A percentile compares a stretch with the other conserved stretches of the same genome.
phyloP scores from a whole-genome alignment of 2,113 vertebrate species.

The Microtus pennsylvanicus region DNA sequence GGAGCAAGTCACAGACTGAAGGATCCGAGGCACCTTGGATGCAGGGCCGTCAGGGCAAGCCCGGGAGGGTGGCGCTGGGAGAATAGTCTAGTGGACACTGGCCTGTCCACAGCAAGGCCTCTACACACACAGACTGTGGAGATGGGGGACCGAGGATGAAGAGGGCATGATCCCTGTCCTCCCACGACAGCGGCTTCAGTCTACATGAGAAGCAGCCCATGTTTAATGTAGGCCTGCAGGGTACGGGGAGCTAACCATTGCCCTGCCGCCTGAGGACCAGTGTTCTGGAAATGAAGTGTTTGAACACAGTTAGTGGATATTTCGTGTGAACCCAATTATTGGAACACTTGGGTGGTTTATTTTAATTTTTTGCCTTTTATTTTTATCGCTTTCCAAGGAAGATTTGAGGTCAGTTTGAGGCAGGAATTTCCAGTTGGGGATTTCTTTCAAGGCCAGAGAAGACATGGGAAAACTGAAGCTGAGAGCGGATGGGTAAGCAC shows the following conservation, averaged over 20 bases:
- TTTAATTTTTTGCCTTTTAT: slow-evolving; percentile 4
- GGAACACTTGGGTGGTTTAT: not conserved
- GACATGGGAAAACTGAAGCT: not conserved
- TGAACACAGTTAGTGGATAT: not conserved
- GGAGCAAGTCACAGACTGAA: not conserved
- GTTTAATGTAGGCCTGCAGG: not conserved
- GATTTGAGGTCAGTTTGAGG: slow-evolving; percentile 3
- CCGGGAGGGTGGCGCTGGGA: not conserved
- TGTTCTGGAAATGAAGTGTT: not conserved
- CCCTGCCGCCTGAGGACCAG: too few species aligned
- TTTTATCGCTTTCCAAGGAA: not conserved
- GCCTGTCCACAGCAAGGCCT: not conserved
- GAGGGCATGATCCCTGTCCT: not conserved
- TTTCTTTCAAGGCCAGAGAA: not conserved
- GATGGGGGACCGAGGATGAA: not conserved
- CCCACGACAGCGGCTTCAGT: not conserved
- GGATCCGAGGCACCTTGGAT: not conserved
- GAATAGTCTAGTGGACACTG: not conserved
- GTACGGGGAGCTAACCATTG: not conserved
- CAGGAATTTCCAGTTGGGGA: not conserved
- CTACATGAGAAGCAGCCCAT: not conserved
- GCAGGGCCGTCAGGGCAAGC: not conserved
- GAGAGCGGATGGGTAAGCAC: not conserved
- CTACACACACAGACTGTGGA: not conserved
- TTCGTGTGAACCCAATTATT: too few species aligned